These are phyloP conservation scores for Semibalanus balanoides DNA, from an alignment of 1,140 invertebrate species.

Conservation along the genomic window DNA sequence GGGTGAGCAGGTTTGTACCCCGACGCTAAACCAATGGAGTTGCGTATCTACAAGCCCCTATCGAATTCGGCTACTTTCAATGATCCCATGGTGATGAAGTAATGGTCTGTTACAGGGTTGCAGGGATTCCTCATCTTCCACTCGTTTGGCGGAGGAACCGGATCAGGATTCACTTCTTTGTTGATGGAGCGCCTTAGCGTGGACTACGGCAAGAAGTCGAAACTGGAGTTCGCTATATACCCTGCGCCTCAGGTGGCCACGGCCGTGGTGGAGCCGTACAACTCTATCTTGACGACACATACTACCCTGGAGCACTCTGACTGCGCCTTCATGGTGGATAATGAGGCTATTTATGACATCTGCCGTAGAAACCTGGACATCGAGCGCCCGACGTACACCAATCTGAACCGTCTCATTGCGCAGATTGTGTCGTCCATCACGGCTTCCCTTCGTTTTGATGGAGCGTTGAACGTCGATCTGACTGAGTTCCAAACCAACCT, in stretches of 20 bases:
- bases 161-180: constrained; percentile 71
- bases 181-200: constrained; percentile 78
- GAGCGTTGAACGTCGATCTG: constrained; percentile 72
- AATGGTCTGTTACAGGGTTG: constrained; percentile 32
- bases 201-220: constrained; percentile 77
- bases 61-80: too few species aligned
- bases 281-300: constrained; percentile 63
- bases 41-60: too few species aligned
- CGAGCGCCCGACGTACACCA: constrained; percentile 64
- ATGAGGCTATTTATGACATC: constrained; percentile 84
- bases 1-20: too few species aligned
- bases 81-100: too few species aligned
- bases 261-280: constrained; percentile 38
- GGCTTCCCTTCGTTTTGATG: constrained; percentile 75
- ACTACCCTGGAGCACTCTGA: constrained; percentile 64
- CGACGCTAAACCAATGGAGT: too few species aligned
- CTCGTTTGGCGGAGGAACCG: constrained; percentile 80
- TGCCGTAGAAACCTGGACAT: constrained; percentile 76
- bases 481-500: constrained; percentile 82
- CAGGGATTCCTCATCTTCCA: constrained; percentile 84
- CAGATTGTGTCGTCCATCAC: constrained; percentile 78
- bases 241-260: constrained; percentile 59
- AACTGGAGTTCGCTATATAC: constrained; percentile 70
- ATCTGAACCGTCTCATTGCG: constrained; percentile 61
- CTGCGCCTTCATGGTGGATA: constrained; percentile 74